phyloP scores from a whole-genome alignment of 53 echinoderm and acorn worm genomes.

The Echinometra lucunter region DNA sequence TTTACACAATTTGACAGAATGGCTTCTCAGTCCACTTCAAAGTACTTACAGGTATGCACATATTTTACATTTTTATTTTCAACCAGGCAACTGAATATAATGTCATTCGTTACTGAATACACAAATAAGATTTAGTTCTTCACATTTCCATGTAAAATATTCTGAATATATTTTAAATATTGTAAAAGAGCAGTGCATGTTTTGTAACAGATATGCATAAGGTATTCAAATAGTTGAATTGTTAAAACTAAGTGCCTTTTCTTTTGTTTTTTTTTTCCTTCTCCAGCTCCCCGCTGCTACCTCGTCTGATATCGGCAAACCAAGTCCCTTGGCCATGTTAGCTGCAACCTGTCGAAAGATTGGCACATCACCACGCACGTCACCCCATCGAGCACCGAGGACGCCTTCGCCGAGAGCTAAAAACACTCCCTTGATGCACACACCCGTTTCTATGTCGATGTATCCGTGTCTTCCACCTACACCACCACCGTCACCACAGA shows the following conservation, averaged over 20 bases:
- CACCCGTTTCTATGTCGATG: conserved; percentile 3
- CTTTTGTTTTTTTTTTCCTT: not conserved
- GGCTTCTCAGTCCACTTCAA: conserved; percentile 15
- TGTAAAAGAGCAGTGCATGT: too few relatives aligned
- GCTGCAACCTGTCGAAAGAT: conserved; percentile 93
- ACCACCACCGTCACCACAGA: conserved; percentile 69
- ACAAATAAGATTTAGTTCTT: too few relatives aligned
- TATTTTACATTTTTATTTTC: too few relatives aligned
- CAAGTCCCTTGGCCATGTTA: conserved; percentile 89
- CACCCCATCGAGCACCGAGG: not conserved
- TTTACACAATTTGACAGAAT: not conserved
- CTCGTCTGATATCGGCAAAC: conserved; percentile 74
- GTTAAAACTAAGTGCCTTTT: not conserved
- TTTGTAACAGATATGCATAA: not conserved
- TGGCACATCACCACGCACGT: conserved; percentile 55
- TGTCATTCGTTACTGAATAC: too few relatives aligned
- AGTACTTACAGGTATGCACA: conserved; percentile 36
- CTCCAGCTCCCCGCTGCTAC: conserved; percentile 75
- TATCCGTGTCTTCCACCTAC: conserved; percentile 43
- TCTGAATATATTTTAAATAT: too few relatives aligned
- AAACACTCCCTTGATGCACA: not conserved
- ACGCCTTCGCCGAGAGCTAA: not conserved
- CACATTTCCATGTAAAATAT: too few relatives aligned
- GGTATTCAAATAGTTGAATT: not conserved
- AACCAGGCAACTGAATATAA: too few relatives aligned